Conservation (phyloP, 2,888 invertebrate genomes). For the Ischnus inquisitorius region DNA sequence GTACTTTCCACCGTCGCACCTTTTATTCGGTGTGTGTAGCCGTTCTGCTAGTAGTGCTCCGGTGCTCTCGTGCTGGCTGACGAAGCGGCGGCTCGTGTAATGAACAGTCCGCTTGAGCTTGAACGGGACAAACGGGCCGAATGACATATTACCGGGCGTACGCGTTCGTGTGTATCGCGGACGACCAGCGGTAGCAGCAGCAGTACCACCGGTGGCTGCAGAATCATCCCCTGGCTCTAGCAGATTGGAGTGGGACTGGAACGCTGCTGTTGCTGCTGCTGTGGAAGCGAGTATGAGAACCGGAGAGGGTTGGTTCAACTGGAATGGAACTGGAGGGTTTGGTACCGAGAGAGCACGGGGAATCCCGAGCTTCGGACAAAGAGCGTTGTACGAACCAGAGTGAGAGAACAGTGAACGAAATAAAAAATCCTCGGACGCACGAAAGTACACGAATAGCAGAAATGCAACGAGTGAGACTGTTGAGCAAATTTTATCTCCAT, state of each 20-base stretch:
- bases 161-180: slow-evolving; percentile 66
- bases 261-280: slow-evolving; percentile 33
- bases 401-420: slow-evolving; percentile 27
- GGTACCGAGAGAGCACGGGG: slow-evolving; percentile 6
- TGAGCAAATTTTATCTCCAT: slow-evolving; percentile 43
- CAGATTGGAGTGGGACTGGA: slow-evolving; percentile 42
- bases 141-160: slow-evolving; percentile 70
- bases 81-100: slow-evolving; percentile 72
- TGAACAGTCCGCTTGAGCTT: slow-evolving; percentile 77
- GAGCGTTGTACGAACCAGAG: not conserved
- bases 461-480: slow-evolving; percentile 29
- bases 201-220: slow-evolving; percentile 31
- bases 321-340: slow-evolving; percentile 47
- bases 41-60: slow-evolving; percentile 48
- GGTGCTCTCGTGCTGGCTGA: slow-evolving; percentile 66
- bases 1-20: slow-evolving; percentile 66
- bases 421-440: slow-evolving; percentile 36
- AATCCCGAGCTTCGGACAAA: slow-evolving; percentile 32
- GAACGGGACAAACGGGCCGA: slow-evolving; percentile 75
- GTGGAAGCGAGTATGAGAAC: slow-evolving; percentile 45
- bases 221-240: slow-evolving; percentile 37
- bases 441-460: slow-evolving; percentile 49
- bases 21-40: slow-evolving; percentile 60
- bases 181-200: slow-evolving; percentile 48
- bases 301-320: slow-evolving; percentile 50